Conservation (phyloP, 2,113 vertebrate genomes). For the Equus przewalskii region DNA sequence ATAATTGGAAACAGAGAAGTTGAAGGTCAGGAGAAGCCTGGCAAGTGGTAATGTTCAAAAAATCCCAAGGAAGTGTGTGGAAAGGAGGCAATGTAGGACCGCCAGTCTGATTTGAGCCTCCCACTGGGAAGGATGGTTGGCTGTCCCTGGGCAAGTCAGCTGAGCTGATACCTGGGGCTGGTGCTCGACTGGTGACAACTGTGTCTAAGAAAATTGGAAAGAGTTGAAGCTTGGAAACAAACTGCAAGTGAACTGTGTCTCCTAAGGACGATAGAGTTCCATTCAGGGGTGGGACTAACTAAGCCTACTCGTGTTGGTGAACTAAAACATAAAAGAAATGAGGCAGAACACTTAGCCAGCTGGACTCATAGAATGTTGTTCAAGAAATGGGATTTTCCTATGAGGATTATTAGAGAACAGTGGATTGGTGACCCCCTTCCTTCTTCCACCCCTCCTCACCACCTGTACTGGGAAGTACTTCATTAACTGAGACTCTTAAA, state of each 20-base stretch:
- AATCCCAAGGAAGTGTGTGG: neutral
- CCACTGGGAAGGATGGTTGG: no score
- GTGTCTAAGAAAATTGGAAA: slow-evolving; percentile 24
- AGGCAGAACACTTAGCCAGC: neutral
- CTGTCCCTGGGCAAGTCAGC: neutral
- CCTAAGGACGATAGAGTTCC: neutral
- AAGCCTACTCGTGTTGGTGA: neutral
- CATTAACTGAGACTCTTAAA: neutral
- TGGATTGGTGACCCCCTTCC: neutral
- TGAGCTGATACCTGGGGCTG: neutral
- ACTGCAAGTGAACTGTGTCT: neutral
- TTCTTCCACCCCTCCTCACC: neutral
- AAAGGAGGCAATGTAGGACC: neutral
- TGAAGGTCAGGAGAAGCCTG: neutral
- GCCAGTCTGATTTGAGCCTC: neutral
- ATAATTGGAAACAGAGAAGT: neutral
- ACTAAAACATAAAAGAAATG: neutral
- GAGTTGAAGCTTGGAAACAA: slow-evolving; percentile 20
- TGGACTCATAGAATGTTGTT: neutral
- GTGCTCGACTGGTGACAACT: neutral
- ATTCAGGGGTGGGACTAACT: neutral
- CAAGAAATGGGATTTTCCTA: neutral
- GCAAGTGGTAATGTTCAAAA: neutral
- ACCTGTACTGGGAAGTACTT: neutral
- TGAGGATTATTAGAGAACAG: neutral